A percentile compares a stretch with the other conserved stretches of the same genome.
phyloP scores from a whole-genome alignment of 2,797 vertebrate genomes.

The Okamejei kenojei region DNA sequence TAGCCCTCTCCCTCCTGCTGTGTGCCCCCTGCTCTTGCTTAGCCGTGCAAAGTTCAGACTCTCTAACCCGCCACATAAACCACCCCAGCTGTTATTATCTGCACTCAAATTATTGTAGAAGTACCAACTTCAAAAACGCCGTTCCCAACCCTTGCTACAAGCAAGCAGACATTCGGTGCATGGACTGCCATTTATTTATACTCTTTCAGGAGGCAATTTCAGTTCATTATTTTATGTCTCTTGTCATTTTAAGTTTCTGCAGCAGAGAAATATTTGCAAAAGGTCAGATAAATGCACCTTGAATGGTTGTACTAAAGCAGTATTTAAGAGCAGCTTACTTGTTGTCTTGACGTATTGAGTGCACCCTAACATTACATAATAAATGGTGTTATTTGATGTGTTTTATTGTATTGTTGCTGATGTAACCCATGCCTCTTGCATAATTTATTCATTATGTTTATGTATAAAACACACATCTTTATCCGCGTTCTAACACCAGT shows the following conservation, averaged over 20 bases:
- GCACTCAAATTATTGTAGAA: background rate
- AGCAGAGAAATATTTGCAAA: background rate
- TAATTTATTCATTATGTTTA: background rate
- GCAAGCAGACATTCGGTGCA: background rate
- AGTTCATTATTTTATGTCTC: background rate
- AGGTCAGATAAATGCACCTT: slow-evolving; percentile 4
- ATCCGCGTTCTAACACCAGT: background rate
- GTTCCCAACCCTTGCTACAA: background rate
- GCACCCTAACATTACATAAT: background rate
- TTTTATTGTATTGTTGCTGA: background rate
- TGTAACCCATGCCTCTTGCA: background rate
- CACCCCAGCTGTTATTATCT: background rate
- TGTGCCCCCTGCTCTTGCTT: background rate
- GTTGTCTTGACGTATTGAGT: background rate
- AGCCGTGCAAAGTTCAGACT: background rate
- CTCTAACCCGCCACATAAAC: background rate
- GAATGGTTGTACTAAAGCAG: background rate
- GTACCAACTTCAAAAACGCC: background rate
- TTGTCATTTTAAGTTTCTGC: background rate
- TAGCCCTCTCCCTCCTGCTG: background rate
- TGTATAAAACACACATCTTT: background rate
- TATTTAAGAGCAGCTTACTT: slow-evolving; percentile 9
- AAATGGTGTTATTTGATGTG: slow-evolving; percentile 8
- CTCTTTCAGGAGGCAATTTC: background rate
- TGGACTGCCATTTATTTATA: background rate